Evolutionary conservation across 64 coral and sea anemone species (phyloP), one percentile per base, ranked within the genome.

Genomic region (Exaiptasia diaphana): DNA sequence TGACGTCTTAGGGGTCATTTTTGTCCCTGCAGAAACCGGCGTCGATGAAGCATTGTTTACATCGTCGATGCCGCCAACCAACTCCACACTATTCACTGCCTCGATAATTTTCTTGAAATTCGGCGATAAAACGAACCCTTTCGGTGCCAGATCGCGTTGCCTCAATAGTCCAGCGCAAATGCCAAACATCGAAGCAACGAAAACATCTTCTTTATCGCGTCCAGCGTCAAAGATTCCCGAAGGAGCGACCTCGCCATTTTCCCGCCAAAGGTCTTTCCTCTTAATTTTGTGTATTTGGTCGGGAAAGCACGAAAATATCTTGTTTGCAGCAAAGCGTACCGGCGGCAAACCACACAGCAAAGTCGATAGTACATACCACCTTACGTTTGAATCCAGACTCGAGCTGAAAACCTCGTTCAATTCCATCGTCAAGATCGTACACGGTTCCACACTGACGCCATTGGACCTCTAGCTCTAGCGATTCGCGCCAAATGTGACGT

Each of bases 251-350:
- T 85, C 50, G 36, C 82, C 49, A 63, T 85, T 74, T 74, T 85
- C 68, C 82, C 53, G 82, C 82, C 68, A 85, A 20, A 85, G 35
- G 59, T 85, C 82, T 49, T 57, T 17, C 14, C 56, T 24, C 45
- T 23, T 22, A 42, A 85, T 54, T 0, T 14, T 18, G 26, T 24
- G 27, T 8, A 63, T 74, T 52, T 83, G 46, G 67, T 15, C 57
- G 0, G 67, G 48, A 85, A 85, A 74, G 39, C 3, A 49, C 37
- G 40, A 31, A 63, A 85, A 85, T 59, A 61, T 41, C 41, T 46
- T 85, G 35, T 48, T 64, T 60, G 35, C 62, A 1, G 69, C 49
- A 46, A 85, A 85, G 8, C 60, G 37, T 40, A 52, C 50, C 28
- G 28, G 41, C 41, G 45, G 42, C 25, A 21, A 48, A 13, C 43